Conservation (phyloP, 2,888 invertebrate species). For the Entomobrya proxima region DNA sequence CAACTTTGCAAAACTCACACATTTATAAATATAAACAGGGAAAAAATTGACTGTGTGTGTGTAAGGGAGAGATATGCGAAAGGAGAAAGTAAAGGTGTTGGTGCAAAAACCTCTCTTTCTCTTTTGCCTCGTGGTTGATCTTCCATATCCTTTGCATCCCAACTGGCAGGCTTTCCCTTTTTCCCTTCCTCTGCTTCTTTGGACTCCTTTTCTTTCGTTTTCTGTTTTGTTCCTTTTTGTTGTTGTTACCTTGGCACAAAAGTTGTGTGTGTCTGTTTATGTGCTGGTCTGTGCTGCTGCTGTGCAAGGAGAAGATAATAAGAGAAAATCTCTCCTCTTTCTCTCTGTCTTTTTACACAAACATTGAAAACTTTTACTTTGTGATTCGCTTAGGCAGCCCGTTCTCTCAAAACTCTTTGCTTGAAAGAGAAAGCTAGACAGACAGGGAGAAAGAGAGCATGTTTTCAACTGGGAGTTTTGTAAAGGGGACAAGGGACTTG, state of each 20-base stretch:
- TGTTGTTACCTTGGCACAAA: not conserved
- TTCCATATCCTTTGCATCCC: conserved; percentile 43
- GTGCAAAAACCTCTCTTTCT: not conserved
- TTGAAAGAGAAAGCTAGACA: not conserved
- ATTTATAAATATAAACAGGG: not conserved
- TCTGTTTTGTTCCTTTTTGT: not conserved
- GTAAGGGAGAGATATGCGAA: not conserved
- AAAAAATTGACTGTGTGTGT: not conserved
- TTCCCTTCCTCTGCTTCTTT: not conserved
- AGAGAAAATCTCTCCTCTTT: conserved; percentile 32
- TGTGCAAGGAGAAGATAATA: conserved; percentile 17
- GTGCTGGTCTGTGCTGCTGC: not conserved
- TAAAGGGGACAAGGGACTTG: conserved; percentile 38
- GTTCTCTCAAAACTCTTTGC: not conserved
- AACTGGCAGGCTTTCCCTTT: conserved; percentile 1
- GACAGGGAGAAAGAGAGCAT: not conserved
- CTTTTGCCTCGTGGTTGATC: conserved; percentile 30
- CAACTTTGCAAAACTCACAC: not conserved
- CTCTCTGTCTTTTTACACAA: conserved; percentile 10
- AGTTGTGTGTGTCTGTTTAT: not conserved
- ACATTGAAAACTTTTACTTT: conserved; percentile 34
- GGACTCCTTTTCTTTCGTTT: not conserved
- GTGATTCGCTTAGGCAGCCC: not conserved
- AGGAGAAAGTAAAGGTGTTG: conserved; percentile 33
- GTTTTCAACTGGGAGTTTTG: conserved; percentile 2